Evolutionary conservation across 2,113 vertebrate genomes (phyloP).

Genomic region (Burhinus oedicnemus): DNA sequence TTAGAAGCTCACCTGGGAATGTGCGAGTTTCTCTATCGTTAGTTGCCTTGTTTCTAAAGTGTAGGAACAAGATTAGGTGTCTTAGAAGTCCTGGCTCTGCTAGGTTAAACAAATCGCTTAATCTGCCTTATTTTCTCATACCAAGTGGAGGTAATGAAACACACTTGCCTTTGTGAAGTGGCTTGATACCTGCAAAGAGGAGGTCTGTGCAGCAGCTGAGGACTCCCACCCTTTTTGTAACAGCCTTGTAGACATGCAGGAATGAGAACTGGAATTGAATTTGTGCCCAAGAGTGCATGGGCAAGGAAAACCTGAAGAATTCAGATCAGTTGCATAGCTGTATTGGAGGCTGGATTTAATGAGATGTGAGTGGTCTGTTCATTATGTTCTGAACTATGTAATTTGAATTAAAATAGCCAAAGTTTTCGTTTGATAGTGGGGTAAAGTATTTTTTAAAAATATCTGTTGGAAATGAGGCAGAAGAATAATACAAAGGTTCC

Average conservation of each 20-base stretch:
- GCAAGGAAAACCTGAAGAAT: neutral
- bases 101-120: neutral
- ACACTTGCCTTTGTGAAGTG: neutral
- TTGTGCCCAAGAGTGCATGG: neutral
- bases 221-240: neutral
- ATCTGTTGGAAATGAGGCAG: neutral
- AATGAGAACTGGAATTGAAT: neutral
- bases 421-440: neutral
- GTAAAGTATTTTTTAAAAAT: neutral
- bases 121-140: neutral
- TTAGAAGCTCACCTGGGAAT: neutral
- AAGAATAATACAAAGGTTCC: neutral
- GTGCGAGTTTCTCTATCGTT: neutral
- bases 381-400: neutral
- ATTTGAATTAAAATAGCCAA: neutral
- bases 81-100: neutral
- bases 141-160: neutral
- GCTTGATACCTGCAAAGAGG: neutral
- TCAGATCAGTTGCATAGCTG: neutral
- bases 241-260: neutral
- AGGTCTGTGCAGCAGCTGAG: neutral
- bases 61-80: neutral
- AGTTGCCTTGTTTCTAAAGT: neutral
- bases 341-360: neutral
- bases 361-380: neutral